Base-by-base conservation (phyloP, 2,888 invertebrate species). In the Caenorhabditis sp. region DNA sequence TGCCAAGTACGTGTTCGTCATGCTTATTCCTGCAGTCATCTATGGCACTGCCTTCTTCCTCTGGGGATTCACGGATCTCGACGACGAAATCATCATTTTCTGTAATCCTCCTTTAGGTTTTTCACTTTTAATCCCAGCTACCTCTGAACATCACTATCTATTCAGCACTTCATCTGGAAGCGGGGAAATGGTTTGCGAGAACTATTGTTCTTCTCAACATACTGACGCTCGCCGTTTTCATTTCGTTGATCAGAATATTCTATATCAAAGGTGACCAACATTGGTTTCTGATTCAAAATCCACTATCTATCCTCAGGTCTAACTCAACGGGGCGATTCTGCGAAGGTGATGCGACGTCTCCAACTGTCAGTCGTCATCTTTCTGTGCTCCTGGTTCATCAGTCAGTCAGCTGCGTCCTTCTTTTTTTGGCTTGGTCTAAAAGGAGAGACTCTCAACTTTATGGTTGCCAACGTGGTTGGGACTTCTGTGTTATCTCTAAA, bases 381-480 rank as follows among this genome's bases (percentile, higher is more conserved):
- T 37, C 26, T 75, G 15, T 58, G 50, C 43, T 62, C 75, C 20
- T 75, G 75, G 75, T 70, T 65, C 15, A 68, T 70, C 30, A 32
- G 62, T 45, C 41, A 53, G 15, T 46, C 59, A 0, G 58, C 45
- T 0, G 58, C 39, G 32, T 52, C 63, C 13, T 27, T 75, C 11
- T 58, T 75, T 24, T 32, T 52, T 5, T 56, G 50, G 2, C 15
- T 58, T 3, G 68, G 68, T n/a, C 20, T 75, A 8, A 17, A 26
- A 7, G 63, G 52, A 15, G 63, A 73, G 43, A 41, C 58, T 15
- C 37, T 65, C 32, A 58, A 52, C 37, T 73, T 73, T 22, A 24
- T 73, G 15, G 45, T 53, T 11, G 59, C 59, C 8, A 73, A 65
- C 24, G 52, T 65, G 63, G 72, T 72, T 17, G 17, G 24, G 30